Evolutionary conservation across 2,888 invertebrate genomes (phyloP).

Genomic region (Himalopsyche tibetana): DNA sequence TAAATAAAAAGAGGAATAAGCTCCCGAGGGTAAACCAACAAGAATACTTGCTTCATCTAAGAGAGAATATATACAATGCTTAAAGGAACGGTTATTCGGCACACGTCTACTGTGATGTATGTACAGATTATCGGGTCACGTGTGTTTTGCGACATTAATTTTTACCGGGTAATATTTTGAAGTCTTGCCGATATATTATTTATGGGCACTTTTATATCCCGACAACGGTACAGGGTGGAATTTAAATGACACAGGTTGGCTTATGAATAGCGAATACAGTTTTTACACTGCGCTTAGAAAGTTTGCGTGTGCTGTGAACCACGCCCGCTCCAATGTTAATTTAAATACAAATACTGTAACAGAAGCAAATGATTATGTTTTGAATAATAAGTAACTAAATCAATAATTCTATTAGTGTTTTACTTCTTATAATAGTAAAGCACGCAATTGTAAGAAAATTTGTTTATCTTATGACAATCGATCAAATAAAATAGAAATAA

Average conservation of each 20-base stretch:
- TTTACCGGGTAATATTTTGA: slow-evolving; percentile 15
- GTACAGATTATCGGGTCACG: slow-evolving; percentile 34
- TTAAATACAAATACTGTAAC: no score
- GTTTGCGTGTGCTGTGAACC: no score
- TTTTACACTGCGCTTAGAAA: no score
- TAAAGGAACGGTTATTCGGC: background rate
- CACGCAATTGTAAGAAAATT: no score
- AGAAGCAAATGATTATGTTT: no score
- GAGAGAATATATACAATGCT: background rate
- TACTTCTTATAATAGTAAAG: no score
- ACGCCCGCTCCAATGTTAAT: no score
- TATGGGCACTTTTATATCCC: background rate
- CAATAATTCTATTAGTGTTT: no score
- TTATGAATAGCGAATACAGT: background rate
- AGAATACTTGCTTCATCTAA: background rate
- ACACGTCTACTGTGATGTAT: slow-evolving; percentile 1
- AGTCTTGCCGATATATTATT: slow-evolving; percentile 8
- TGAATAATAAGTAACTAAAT: no score
- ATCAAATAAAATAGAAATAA: no score
- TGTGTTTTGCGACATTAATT: slow-evolving; percentile 34
- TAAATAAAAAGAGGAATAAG: background rate
- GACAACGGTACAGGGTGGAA: slow-evolving; percentile 13
- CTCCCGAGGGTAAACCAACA: background rate
- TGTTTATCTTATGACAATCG: no score
- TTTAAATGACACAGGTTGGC: slow-evolving; percentile 9